Evolutionary conservation across 2,797 vertebrate species (phyloP), one percentile per base, ranked within the genome.

Genomic region (Discoglossus pictus): DNA sequence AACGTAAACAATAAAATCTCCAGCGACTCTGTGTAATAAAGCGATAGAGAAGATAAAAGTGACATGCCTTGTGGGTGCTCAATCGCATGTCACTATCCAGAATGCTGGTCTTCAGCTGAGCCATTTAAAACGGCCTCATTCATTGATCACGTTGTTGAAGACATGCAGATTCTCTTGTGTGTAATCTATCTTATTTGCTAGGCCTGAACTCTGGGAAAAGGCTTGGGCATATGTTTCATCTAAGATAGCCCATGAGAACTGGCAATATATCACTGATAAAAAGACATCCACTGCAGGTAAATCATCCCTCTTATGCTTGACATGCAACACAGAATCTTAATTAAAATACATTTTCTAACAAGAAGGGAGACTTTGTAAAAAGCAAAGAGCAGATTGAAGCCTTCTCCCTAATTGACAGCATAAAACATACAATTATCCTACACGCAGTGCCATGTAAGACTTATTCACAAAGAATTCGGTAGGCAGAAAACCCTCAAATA

Each of bases 281-380:
- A 12, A 43, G n/a, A 54, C 31, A 54, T 20, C 27, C 10, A 40
- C 38, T 17, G 20, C n/a, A 58, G 53, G 53, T 39, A 56, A 56
- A 40, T 56, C 36, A 56, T 54, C 34, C n/a, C 31, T 39, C 18
- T 25, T 13, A 11, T 56, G 36, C 20, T 40, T 56, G 53, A 56
- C 39, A 43, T 42, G 39, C 10, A 58, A 31, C 23, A 16, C 2
- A 43, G 43, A 42, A 58, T 58, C 38, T 27, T 43, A 50, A 50
- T 50, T 50, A 58, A 42, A 58, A 43, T 15, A 24, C 39, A 27
- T 58, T 42, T 58, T 25, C 21, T 42, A 42, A 58, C 24, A 15
- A 25, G 54, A 7, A 58, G 13, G 38, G 51, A 58, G 20, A 23
- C 13, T 11, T 42, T 25, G 39, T 8, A 7, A 23, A 58, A 50